These are phyloP conservation scores for Hirtodrosophila histrioides DNA, from an alignment of 2,888 invertebrate species.

Conservation along the genomic window DNA sequence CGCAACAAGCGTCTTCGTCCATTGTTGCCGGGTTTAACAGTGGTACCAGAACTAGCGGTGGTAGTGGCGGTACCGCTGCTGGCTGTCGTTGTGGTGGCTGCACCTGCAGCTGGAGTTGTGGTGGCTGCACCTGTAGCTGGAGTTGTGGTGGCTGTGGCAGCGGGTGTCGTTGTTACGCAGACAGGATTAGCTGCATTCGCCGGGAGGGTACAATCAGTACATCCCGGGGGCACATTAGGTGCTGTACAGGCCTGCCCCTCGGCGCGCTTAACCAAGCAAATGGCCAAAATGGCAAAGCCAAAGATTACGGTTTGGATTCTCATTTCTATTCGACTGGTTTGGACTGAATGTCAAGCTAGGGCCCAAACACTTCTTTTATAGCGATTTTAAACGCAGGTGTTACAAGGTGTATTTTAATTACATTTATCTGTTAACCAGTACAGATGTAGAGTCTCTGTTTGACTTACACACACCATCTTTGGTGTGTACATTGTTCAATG, in stretches of 20 bases:
- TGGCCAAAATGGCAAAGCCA: constrained; percentile 10
- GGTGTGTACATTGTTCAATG: no score
- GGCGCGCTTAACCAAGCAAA: constrained; percentile 4
- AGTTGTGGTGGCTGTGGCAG: constrained; percentile 7
- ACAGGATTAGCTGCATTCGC: neutral
- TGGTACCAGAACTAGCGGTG: no score
- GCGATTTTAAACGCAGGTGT: neutral
- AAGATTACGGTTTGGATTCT: constrained; percentile 7
- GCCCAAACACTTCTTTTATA: neutral
- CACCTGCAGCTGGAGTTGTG: constrained; percentile 3
- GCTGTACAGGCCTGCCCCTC: neutral
- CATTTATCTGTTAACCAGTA: no score
- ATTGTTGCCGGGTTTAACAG: no score
- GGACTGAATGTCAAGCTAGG: neutral
- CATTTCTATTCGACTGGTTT: neutral
- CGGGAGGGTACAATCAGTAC: neutral
- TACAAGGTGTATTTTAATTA: no score
- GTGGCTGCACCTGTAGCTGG: constrained; percentile 2
- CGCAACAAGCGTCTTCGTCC: no score
- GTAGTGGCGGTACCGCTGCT: no score
- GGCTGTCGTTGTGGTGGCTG: no score
- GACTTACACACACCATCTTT: no score
- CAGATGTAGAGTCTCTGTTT: no score
- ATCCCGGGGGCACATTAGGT: no score
- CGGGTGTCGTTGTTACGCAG: neutral